These are phyloP conservation scores for Myotis lucifugus DNA, from an alignment of 2,113 vertebrate species.

Conservation along the genomic window DNA sequence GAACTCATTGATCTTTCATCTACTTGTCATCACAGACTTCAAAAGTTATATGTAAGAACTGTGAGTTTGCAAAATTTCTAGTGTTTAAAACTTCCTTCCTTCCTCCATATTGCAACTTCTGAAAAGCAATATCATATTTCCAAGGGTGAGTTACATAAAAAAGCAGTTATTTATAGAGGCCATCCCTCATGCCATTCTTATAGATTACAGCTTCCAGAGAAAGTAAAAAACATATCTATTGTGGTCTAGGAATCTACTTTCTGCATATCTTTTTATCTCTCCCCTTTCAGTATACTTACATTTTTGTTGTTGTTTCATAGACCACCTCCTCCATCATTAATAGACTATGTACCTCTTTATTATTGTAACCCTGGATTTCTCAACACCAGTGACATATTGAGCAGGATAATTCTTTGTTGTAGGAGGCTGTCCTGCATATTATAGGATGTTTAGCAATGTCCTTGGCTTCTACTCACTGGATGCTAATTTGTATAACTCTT, in stretches of 20 bases:
- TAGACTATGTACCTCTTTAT: background rate
- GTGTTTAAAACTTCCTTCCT: slow-evolving; percentile 47
- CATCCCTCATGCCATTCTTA: slow-evolving; percentile 11
- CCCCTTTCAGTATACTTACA: background rate
- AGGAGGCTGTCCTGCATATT: background rate
- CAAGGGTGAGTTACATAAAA: slow-evolving; percentile 47
- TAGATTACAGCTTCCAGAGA: background rate
- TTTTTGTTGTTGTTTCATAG: background rate
- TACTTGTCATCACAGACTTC: background rate
- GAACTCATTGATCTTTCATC: background rate
- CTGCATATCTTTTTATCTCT: slow-evolving; percentile 7
- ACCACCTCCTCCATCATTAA: background rate
- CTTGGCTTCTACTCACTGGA: background rate
- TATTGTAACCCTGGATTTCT: background rate
- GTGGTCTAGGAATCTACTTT: slow-evolving; percentile 5
- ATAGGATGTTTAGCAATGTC: background rate
- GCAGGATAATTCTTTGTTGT: background rate
- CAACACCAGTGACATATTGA: background rate
- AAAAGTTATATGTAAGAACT: slow-evolving; percentile 14
- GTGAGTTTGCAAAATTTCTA: slow-evolving; percentile 37
- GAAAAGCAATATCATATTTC: slow-evolving; percentile 49
- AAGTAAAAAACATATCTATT: background rate
- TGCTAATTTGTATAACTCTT: background rate
- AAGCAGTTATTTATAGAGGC: slow-evolving; percentile 56
- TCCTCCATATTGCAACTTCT: background rate